A percentile compares a stretch with the other conserved stretches of the same genome.
These are phyloP conservation scores for Pionites leucogaster DNA, from an alignment of 2,113 vertebrate genomes.

Conservation along the genomic window DNA sequence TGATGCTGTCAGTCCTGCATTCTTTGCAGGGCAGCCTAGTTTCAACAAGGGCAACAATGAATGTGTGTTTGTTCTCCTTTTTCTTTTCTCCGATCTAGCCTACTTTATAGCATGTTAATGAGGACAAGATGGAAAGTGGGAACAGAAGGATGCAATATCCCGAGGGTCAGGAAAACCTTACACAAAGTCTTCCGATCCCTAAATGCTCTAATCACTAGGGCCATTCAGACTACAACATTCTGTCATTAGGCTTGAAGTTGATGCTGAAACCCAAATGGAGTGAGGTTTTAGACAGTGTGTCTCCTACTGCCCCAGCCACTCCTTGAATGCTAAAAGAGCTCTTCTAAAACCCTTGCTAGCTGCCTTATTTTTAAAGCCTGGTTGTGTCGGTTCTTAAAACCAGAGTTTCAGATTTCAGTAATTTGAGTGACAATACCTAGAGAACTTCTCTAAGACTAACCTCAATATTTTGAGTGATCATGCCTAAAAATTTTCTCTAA, in stretches of 20 bases:
- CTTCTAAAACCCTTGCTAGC: not conserved
- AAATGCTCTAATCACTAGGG: not conserved
- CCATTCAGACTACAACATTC: not conserved
- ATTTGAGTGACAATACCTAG: not conserved
- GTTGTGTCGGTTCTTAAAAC: not conserved
- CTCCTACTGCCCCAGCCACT: not conserved
- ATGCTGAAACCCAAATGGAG: not conserved
- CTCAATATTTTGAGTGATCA: not conserved
- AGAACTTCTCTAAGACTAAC: not conserved
- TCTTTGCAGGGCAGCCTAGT: not conserved
- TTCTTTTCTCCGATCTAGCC: not conserved
- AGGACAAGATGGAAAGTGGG: not conserved
- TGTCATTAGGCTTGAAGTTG: not conserved
- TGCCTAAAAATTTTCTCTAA: not conserved
- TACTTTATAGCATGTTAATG: not conserved
- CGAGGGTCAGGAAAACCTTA: not conserved
- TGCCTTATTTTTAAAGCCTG: not conserved
- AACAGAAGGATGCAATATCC: not conserved
- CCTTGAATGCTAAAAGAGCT: not conserved
- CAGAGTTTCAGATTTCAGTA: not conserved
- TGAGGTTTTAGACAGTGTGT: not conserved
- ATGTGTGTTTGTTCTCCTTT: not conserved
- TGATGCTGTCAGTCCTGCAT: not conserved
- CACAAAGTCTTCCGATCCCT: not conserved
- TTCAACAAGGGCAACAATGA: constrained; percentile 2